A percentile compares a stretch with the other conserved stretches of the same genome.
Conservation (phyloP, 2,888 invertebrate genomes). For the Griposia aprilina region DNA sequence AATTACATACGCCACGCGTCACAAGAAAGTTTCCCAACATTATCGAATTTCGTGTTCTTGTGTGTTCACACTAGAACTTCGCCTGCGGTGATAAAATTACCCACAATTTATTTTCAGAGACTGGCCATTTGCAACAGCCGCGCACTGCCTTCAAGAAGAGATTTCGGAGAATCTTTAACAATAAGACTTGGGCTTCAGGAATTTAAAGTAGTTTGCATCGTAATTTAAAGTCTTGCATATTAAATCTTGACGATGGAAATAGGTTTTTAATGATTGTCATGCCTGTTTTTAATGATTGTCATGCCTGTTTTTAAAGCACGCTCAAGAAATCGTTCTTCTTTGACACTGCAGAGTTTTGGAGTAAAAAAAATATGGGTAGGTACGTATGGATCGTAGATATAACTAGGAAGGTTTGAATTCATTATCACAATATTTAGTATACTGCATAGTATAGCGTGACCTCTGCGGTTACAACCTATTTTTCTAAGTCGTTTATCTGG, state of each 20-base stretch:
- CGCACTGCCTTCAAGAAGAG: conserved; percentile 69
- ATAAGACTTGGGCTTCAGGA: conserved; percentile 27
- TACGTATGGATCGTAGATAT: not conserved
- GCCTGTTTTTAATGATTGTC: not conserved
- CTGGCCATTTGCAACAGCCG: conserved; percentile 83
- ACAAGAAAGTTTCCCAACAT: conserved; percentile 55
- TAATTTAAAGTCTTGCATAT: conserved; percentile 36
- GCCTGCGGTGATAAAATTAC: conserved; percentile 82
- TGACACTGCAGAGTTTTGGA: not conserved
- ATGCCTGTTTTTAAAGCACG: not conserved
- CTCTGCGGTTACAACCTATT: too few species aligned
- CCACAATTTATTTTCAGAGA: conserved; percentile 79
- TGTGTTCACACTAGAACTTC: conserved; percentile 73
- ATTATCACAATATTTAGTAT: not conserved
- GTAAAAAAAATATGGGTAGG: too few species aligned
- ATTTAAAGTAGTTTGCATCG: conserved; percentile 49
- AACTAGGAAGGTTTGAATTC: not conserved
- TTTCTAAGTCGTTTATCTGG: too few species aligned
- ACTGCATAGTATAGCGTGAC: not conserved
- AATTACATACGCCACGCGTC: conserved; percentile 40
- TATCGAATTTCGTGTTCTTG: conserved; percentile 68
- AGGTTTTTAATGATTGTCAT: not conserved
- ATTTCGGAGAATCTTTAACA: conserved; percentile 67
- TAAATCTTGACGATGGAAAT: not conserved
- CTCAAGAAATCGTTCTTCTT: not conserved